Evolutionary conservation across 2,888 invertebrate genomes (phyloP).

Genomic region (Elmis aenea): DNA sequence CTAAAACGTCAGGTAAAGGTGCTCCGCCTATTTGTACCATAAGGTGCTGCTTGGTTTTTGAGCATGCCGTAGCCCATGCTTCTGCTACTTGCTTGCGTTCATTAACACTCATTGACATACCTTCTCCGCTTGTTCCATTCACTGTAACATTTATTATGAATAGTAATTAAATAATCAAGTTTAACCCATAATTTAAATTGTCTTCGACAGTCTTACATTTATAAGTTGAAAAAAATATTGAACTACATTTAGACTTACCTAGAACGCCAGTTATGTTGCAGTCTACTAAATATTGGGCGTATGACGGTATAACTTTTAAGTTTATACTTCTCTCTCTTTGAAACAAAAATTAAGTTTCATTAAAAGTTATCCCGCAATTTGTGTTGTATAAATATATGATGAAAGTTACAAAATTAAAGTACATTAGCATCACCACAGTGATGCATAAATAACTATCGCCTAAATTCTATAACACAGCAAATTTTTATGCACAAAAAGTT

Average conservation of each 20-base stretch:
- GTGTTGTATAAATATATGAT: too few relatives aligned
- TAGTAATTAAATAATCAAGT: slow-evolving; percentile 1
- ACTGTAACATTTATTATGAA: slow-evolving; percentile 48
- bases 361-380: too few relatives aligned
- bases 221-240: slow-evolving; percentile 3
- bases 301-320: slow-evolving; percentile 46
- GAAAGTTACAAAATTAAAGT: slow-evolving; percentile 8
- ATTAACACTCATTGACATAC: slow-evolving; percentile 57
- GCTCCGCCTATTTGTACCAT: slow-evolving; percentile 72
- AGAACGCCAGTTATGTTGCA: slow-evolving; percentile 62
- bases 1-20: slow-evolving; percentile 60
- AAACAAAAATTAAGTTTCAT: too few relatives aligned
- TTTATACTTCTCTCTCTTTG: slow-evolving; percentile 29
- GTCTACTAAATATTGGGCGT: slow-evolving; percentile 59
- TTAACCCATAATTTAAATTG: neutral
- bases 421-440: too few relatives aligned
- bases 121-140: slow-evolving; percentile 77
- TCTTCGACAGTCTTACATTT: neutral
- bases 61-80: slow-evolving; percentile 58
- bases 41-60: slow-evolving; percentile 52
- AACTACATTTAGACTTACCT: too few relatives aligned
- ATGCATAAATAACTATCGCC: too few relatives aligned
- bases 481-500: too few relatives aligned
- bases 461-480: too few relatives aligned
- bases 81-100: slow-evolving; percentile 66